phyloP scores from a whole-genome alignment of 2,797 vertebrate genomes.

The Halcyon smyrnensis region DNA sequence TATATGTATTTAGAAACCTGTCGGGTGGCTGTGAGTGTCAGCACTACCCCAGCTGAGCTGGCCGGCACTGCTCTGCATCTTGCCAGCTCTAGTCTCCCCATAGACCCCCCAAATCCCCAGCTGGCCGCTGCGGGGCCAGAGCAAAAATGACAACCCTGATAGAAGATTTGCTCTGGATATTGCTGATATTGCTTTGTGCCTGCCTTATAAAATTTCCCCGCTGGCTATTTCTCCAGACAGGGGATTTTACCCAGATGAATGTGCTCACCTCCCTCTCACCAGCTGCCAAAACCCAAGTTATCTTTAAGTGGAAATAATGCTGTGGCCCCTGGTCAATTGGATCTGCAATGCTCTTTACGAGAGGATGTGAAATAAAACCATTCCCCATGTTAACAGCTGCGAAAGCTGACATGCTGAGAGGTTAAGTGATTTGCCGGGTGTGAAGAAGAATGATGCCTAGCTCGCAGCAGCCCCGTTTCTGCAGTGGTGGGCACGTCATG shows the following conservation, averaged over 20 bases:
- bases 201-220: constrained; percentile 41
- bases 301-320: constrained; percentile 39
- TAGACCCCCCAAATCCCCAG: background rate
- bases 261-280: background rate
- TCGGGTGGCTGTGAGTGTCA: constrained; percentile 11
- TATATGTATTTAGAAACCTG: constrained; percentile 41
- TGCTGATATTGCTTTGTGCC: constrained; percentile 62
- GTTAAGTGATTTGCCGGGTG: constrained; percentile 46
- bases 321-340: background rate
- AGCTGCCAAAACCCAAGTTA: constrained; percentile 29
- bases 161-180: constrained; percentile 64
- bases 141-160: constrained; percentile 12
- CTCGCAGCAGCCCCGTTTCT: background rate
- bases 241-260: constrained; percentile 53
- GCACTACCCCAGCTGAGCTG: constrained; percentile 14
- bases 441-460: background rate
- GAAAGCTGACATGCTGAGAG: background rate
- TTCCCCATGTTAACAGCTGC: background rate
- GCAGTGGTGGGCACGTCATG: rapidly evolving
- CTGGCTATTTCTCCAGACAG: constrained; percentile 42
- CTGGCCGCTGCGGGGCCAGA: background rate
- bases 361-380: background rate
- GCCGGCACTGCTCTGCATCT: background rate
- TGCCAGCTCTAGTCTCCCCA: background rate
- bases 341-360: background rate